Base-by-base conservation (phyloP, 2,888 invertebrate species). In the Atrina japonica region DNA sequence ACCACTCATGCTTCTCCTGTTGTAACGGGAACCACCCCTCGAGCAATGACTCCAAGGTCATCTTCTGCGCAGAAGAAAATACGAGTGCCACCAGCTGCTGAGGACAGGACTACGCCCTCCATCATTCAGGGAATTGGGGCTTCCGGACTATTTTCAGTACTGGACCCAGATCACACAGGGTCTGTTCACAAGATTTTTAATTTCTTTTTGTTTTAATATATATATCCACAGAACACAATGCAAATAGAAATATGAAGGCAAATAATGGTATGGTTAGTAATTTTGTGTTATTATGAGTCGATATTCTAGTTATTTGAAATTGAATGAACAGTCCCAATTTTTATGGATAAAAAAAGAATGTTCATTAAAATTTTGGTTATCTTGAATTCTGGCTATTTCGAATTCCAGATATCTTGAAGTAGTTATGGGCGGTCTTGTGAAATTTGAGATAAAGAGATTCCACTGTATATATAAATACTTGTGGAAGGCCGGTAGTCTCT, bases 111-210 rank as follows among this genome's bases (percentile, higher is more conserved):
- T 1, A 83, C 86, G 14, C 84, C 86, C 7, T 78, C 83, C n/a
- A 74, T 83, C n/a, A 71, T 83, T 6, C 69, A 78, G 35, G 82
- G 83, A 18, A 82, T 80, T 23, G 83, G 81, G 27, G 77, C 73
- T 16, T 86, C 86, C 56, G 89, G 87, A 23, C 77, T 90, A 11
- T 90, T 91, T 76, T 86, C 90, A 3, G 70, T 81, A 35, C 70
- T 91, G 27, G 90, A 90, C 74, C 77, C 83, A 16, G 83, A 87
- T 16, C 80, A 80, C 70, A 86, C 88, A 58, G 91, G 91, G 89
- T 90, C 76, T 21, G 56, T n/a, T n/a, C n/a, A n/a, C n/a, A n/a
- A 56, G 9, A 29, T 25, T 16, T 53, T 27, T 1, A 16, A 11
- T n/a, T 18, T n/a, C 3, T 49, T n/a, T 18, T 49, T 49, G 14